Base-by-base conservation (phyloP, 37 sponge, comb jelly and placozoan genomes). In the Petrosia ficiformis region DNA sequence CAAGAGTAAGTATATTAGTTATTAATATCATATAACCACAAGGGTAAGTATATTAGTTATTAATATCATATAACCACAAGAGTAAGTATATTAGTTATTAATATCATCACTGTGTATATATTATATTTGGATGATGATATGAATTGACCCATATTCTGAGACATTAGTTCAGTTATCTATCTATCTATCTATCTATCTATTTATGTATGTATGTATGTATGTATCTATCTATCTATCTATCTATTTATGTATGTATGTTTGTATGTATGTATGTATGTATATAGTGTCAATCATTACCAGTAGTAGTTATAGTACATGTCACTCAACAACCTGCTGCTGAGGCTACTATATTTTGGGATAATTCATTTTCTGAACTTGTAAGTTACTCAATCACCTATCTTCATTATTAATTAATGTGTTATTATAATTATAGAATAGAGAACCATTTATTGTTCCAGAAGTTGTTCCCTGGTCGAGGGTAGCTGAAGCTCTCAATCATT, bases 331-430 rank as follows among this genome's bases (percentile, higher is more conserved):
- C 93, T 29, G 79, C 80, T 31, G 99, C 99, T 42, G 96, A 95
- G 72, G 95, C 88, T 60, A 98, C 99, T 48, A 95, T 98, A 67
- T 89, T 98, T 81, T 98, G 99, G 99, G 99, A 98, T 80, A 95
- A 98, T 65, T 77, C 84, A 44, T 98, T 98, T 54, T 77, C 99
- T 74, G 92, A 83, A 71, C 41, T 73, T 32, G 96, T 95, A 66
- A 82, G 87, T 73, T 21, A n/a, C 34, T 32, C n/a, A n/a, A n/a
- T n/a, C n/a, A n/a, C 35, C 24, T 25, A 31, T 59, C 14, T 52
- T 61, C 14, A 26, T 11, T 61, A 29, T 8, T 24, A 61, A 6
- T 61, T n/a, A n/a, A 22, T 61, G 5, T 10, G 26, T 52, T 56
- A 3, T 43, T 4, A n/a, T 14, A 44, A 16, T 3, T 36, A 3